Conservation (phyloP, 1,140 invertebrate species). For the Marisa cornuarietis region DNA sequence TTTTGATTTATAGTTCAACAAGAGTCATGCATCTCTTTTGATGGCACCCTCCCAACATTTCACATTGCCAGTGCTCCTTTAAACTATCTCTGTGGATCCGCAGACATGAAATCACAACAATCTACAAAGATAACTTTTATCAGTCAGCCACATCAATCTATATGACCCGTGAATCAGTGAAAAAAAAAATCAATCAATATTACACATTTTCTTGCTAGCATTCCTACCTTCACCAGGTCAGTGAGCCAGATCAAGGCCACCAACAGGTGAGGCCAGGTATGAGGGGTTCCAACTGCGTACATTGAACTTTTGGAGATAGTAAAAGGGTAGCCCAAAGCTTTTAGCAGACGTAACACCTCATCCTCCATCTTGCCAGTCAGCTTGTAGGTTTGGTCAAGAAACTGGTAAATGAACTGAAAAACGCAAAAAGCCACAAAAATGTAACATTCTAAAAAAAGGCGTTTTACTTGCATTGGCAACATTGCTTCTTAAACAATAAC, state of each 20-base stretch:
- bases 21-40: too few species aligned
- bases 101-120: too few species aligned
- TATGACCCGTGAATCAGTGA: too few species aligned
- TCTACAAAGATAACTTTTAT: too few species aligned
- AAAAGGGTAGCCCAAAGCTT: constrained; percentile 59
- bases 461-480: not conserved
- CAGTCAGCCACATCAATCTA: too few species aligned
- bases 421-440: too few species aligned
- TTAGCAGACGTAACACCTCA: constrained; percentile 55
- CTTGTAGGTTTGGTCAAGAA: constrained; percentile 48
- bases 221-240: constrained; percentile 53
- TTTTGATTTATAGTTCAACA: too few species aligned
- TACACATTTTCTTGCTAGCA: too few species aligned
- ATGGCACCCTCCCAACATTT: too few species aligned
- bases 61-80: too few species aligned
- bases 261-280: constrained; percentile 59
- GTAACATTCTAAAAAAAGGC: constrained; percentile 1
- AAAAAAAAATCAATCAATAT: too few species aligned
- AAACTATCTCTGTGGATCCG: too few species aligned
- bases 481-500: not conserved
- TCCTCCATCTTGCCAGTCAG: constrained; percentile 55
- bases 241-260: constrained; percentile 56
- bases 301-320: constrained; percentile 55
- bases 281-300: constrained; percentile 57
- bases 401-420: constrained; percentile 55